Evolutionary conservation across 2,888 invertebrate genomes (phyloP), one percentile per base, ranked within the genome.

Genomic region (Sphinx pinastri): DNA sequence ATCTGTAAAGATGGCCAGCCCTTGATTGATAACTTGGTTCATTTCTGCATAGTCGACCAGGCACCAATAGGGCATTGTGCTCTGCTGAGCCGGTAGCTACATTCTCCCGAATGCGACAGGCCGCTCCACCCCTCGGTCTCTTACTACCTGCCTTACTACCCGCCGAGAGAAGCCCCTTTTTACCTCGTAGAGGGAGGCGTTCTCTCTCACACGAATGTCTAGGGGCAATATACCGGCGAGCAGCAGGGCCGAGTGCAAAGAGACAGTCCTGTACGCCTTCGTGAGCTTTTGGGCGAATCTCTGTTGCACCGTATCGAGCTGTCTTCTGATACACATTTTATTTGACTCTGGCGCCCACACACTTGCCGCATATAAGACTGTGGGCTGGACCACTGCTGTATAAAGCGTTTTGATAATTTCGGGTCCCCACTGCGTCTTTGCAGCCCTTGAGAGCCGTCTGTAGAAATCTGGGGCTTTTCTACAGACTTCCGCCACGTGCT

Each of bases 131-230:
- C 13, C 51, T 49, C 49, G 10, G 45, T 60, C 63, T 54, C 71
- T 19, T 13, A 51, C 14, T 55, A 49, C 25, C 16, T 12, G 45
- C 68, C 71, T 19, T 13, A 51, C 14, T 55, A 49, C 25, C 16
- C 19, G 45, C 68, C 47, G 16, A 47, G 49, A 19, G 8, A 16
- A 8, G 11, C 68, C 68, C 57, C 57, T 68, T 54, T 55, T 68
- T 14, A 12, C 38, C 57, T 68, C 68, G 68, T 68, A 47, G 10
- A 47, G 47, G 47, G 47, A 47, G 47, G 47, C 47, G 12, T 47
- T 47, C 47, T 47, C 47, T 12, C 47, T 47, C 8, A 12, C 47
- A 47, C 47, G 47, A 47, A 47, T 47, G 12, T 47, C 47, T 4
- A 47, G 47, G 47, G 47, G 47, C 47, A 47, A 47, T 47, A 47